phyloP scores from a whole-genome alignment of 2,113 vertebrate species.

The Nothobranchius kuhntae region DNA sequence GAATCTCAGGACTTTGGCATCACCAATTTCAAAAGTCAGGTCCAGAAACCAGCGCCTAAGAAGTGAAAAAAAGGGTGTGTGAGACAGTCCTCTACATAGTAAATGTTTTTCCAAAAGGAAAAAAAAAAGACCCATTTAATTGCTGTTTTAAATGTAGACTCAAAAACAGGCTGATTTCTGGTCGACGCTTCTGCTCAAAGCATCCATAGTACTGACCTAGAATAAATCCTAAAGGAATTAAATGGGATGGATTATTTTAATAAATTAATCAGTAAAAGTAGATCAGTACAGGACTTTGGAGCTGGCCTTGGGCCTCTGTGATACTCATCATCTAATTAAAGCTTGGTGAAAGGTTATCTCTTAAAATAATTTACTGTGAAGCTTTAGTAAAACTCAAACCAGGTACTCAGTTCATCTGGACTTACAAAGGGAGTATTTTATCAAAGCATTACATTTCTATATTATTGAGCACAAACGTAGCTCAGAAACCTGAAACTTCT shows the following conservation, averaged over 20 bases:
- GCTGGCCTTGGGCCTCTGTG: conserved; percentile 4
- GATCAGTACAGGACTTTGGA: conserved; percentile 26
- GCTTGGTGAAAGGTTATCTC: conserved; percentile 6
- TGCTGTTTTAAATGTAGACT: not conserved
- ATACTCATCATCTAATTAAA: conserved; percentile 8
- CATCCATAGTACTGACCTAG: not conserved
- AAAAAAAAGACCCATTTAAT: not conserved
- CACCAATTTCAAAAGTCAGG: conserved; percentile 69
- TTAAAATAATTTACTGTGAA: not conserved
- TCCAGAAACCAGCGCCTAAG: conserved; percentile 82
- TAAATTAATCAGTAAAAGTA: conserved; percentile 30
- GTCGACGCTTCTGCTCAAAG: too few species aligned
- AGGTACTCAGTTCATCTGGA: not conserved
- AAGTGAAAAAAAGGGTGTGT: not conserved
- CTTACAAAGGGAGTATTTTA: too few species aligned
- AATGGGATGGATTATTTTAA: conserved; percentile 17
- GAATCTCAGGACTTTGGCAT: conserved; percentile 78
- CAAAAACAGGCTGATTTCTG: not conserved
- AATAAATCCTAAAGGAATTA: conserved; percentile 16
- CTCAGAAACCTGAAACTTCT: too few species aligned
- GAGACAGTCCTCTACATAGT: not conserved
- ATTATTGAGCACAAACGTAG: too few species aligned
- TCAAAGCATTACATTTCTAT: too few species aligned
- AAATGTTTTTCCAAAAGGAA: not conserved
- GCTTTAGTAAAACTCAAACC: not conserved